phyloP scores from a whole-genome alignment of 1,140 invertebrate genomes.

The Cotesia typhae region DNA sequence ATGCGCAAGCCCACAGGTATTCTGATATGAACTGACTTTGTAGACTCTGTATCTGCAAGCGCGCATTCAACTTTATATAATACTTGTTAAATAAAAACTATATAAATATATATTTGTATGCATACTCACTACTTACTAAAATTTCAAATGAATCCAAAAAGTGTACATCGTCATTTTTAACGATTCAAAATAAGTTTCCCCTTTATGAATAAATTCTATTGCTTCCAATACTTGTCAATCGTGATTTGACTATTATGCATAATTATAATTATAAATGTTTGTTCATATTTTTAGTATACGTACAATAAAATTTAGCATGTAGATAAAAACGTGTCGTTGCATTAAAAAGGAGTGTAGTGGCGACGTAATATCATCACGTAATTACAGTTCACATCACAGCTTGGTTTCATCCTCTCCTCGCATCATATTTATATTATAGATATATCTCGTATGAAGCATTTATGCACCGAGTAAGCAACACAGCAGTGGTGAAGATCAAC shows the following conservation, averaged over 20 bases:
- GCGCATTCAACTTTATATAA: constrained; percentile 35
- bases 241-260: no score
- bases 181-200: neutral
- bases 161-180: neutral
- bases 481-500: neutral
- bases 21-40: neutral
- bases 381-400: constrained; percentile 11
- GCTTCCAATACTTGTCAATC: no score
- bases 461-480: neutral
- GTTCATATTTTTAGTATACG: no score
- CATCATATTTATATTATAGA: constrained; percentile 3
- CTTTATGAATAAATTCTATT: neutral
- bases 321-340: constrained; percentile 49
- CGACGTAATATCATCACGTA: constrained; percentile 27
- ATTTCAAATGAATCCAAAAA: constrained; percentile 4
- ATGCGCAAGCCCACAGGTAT: constrained; percentile 31
- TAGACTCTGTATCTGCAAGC: constrained; percentile 22
- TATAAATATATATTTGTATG: neutral
- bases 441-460: neutral
- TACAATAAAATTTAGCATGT: neutral
- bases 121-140: neutral
- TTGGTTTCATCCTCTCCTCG: no score
- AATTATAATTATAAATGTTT: no score
- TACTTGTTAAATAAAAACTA: constrained; percentile 19
- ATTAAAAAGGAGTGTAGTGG: constrained; percentile 49